Evolutionary conservation across 2,797 vertebrate species (phyloP).

Genomic region (Anisognathus igniventris): DNA sequence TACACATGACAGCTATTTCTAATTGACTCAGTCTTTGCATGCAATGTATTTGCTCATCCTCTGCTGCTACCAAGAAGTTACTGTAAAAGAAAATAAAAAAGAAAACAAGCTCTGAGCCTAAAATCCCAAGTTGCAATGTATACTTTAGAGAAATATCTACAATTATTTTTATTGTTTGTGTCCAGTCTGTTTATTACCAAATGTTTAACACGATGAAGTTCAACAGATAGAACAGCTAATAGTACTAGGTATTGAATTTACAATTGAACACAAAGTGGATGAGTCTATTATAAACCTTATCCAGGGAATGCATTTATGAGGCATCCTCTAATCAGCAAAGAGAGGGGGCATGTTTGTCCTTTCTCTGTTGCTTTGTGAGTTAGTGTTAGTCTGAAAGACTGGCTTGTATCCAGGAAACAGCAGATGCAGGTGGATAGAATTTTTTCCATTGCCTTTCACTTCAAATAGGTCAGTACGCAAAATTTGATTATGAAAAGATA

Average conservation of each 20-base stretch:
- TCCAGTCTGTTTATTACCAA: not conserved
- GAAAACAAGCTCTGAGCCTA: not conserved
- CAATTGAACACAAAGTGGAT: slow-evolving; percentile 41
- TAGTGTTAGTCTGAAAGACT: not conserved
- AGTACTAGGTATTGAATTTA: slow-evolving; percentile 51
- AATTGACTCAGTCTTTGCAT: not conserved
- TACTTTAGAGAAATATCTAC: not conserved
- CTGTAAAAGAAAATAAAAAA: not conserved
- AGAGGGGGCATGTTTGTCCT: slow-evolving; percentile 9
- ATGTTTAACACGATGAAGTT: not conserved
- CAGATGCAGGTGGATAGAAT: not conserved
- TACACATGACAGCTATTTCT: not conserved
- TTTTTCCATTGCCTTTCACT: not conserved
- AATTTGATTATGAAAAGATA: not conserved
- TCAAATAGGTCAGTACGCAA: not conserved
- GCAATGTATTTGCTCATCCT: not conserved
- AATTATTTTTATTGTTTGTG: not conserved
- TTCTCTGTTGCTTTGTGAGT: slow-evolving; percentile 17
- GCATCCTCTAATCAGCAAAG: slow-evolving; percentile 25
- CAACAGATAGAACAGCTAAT: slow-evolving; percentile 38
- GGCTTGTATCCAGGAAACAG: not conserved
- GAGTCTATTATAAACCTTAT: slow-evolving; percentile 48
- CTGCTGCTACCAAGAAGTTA: not conserved
- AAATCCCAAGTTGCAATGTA: not conserved
- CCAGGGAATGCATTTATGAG: slow-evolving; percentile 28